These are phyloP conservation scores for Eulemur macaco DNA, from an alignment of 2,113 vertebrate species.

Conservation along the genomic window DNA sequence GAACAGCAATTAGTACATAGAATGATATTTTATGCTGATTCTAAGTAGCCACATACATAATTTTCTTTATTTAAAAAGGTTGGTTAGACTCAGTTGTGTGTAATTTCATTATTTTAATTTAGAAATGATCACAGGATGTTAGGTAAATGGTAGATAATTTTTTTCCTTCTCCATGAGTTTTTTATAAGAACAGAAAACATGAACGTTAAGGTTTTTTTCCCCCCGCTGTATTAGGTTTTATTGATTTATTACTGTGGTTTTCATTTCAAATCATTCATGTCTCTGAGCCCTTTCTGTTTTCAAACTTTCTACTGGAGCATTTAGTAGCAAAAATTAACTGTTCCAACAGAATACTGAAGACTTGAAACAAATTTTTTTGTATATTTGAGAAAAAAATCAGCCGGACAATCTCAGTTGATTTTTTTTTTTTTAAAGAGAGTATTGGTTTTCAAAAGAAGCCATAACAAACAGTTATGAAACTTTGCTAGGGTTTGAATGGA, in stretches of 20 bases:
- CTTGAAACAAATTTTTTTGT: not conserved
- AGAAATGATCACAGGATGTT: not conserved
- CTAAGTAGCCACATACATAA: not conserved
- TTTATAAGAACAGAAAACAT: constrained; percentile 12
- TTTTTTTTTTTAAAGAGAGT: not conserved
- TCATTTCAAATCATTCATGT: not conserved
- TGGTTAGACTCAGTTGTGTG: not conserved
- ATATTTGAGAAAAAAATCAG: not conserved
- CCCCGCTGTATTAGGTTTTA: not conserved
- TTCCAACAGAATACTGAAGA: not conserved
- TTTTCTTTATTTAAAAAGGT: constrained; percentile 9
- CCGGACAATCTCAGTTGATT: not conserved
- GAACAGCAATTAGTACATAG: not conserved
- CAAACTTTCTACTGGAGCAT: not conserved
- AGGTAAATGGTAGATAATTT: not conserved
- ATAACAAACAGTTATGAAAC: not conserved
- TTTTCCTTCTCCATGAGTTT: not conserved
- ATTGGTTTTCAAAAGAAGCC: not conserved
- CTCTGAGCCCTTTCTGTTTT: constrained; percentile 5
- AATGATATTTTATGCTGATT: not conserved
- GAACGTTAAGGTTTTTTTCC: not conserved
- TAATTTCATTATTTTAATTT: constrained; percentile 53
- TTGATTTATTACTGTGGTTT: not conserved
- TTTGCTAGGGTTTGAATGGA: not conserved
- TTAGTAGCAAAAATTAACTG: constrained; percentile 8